Conservation (phyloP, 1,140 invertebrate species). For the Adoxophyes honmai region DNA sequence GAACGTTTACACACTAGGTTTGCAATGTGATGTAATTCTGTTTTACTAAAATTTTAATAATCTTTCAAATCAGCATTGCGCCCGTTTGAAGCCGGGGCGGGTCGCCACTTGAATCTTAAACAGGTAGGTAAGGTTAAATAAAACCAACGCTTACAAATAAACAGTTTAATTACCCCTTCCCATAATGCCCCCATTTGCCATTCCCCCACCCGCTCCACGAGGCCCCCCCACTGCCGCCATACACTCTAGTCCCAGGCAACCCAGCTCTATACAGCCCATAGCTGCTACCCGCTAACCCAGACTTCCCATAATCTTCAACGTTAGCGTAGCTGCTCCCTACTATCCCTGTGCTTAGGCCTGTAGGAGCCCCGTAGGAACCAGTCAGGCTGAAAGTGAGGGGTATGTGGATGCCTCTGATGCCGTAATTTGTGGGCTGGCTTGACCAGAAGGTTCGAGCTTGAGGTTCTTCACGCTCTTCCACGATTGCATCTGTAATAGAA, state of each 20-base stretch:
- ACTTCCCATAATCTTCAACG: conserved; percentile 32
- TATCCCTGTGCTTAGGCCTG: conserved; percentile 24
- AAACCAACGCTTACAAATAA: background rate
- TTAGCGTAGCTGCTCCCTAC: conserved; percentile 45
- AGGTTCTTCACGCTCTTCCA: conserved; percentile 21
- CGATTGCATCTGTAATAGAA: conserved; percentile 2
- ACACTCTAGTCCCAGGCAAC: conserved; percentile 38
- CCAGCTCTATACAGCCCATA: conserved; percentile 40
- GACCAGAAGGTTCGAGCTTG: conserved; percentile 57
- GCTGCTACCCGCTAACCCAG: conserved; percentile 41
- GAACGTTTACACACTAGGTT: too few species aligned
- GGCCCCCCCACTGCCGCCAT: conserved; percentile 33
- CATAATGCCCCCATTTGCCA: conserved; percentile 69
- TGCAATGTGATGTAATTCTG: too few species aligned
- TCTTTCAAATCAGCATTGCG: too few species aligned
- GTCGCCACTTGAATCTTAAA: too few species aligned
- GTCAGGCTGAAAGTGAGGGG: conserved; percentile 56
- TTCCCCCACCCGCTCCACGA: conserved; percentile 66
- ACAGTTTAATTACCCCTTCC: conserved; percentile 43
- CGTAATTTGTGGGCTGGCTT: conserved; percentile 28
- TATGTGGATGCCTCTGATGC: conserved; percentile 40
- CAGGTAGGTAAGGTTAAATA: background rate
- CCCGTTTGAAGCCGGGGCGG: too few species aligned
- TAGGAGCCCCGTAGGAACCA: conserved; percentile 45
- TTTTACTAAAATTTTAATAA: too few species aligned